phyloP scores from a whole-genome alignment of 1,140 invertebrate genomes.

The Tribolium castaneum region DNA sequence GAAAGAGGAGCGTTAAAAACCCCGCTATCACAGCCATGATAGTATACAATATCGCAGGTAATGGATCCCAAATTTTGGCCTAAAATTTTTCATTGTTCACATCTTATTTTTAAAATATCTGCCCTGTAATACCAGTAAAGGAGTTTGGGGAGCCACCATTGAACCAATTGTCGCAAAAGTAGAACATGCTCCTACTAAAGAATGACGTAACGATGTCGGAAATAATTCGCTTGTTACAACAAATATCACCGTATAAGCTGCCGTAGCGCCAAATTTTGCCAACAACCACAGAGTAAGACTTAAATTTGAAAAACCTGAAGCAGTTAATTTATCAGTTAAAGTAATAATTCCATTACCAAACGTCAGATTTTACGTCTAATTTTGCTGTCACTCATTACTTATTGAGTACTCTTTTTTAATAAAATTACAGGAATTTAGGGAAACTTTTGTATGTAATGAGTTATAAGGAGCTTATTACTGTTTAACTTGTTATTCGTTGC shows the following conservation, averaged over 20 bases:
- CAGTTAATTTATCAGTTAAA: not conserved
- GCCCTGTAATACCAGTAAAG: constrained; percentile 68
- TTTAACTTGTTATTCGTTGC: no score
- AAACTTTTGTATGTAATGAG: no score
- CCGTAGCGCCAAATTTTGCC: constrained; percentile 80
- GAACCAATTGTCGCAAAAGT: constrained; percentile 78
- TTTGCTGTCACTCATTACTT: not conserved
- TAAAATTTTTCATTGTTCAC: constrained; percentile 45
- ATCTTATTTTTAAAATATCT: not conserved
- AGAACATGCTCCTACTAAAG: constrained; percentile 74
- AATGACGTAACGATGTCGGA: constrained; percentile 74
- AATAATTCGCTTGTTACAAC: constrained; percentile 80
- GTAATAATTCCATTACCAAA: no score
- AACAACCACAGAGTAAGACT: constrained; percentile 71
- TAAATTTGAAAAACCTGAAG: constrained; percentile 39
- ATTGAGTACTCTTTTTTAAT: no score
- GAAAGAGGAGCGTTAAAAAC: constrained; percentile 72
- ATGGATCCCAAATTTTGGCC: constrained; percentile 57
- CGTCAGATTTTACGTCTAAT: not conserved
- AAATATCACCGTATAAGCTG: constrained; percentile 77
- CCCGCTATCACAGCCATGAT: constrained; percentile 73
- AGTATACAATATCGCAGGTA: constrained; percentile 77
- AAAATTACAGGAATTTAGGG: no score
- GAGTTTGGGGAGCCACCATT: constrained; percentile 77
- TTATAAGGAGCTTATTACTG: no score